phyloP scores from a whole-genome alignment of 2,113 vertebrate genomes.

The Laterallus jamaicensis region DNA sequence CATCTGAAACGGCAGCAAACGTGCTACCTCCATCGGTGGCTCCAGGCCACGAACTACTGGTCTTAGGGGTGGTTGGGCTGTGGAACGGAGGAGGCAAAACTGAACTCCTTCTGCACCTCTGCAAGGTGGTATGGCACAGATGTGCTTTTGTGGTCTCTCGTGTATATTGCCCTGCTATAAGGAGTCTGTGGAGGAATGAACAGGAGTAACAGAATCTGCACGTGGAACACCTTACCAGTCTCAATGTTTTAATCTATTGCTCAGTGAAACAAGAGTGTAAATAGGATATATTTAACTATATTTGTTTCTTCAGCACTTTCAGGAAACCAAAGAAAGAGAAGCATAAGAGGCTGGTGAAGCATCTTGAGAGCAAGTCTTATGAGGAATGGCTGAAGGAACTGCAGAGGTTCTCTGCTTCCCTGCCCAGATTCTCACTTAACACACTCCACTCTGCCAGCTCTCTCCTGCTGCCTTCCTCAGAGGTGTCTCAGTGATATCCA shows the following conservation, averaged over 20 bases:
- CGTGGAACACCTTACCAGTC: not conserved
- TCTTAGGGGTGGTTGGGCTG: too few species aligned
- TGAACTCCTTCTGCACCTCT: not conserved
- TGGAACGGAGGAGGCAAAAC: not conserved
- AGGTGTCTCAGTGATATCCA: not conserved
- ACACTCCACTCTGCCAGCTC: not conserved
- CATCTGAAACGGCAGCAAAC: not conserved
- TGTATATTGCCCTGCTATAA: not conserved
- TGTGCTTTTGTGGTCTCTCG: not conserved
- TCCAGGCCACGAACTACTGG: not conserved
- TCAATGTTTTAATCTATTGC: not conserved
- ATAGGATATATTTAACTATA: not conserved
- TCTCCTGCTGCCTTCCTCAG: not conserved
- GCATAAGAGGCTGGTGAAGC: not conserved
- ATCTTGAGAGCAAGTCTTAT: not conserved
- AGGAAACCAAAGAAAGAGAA: not conserved
- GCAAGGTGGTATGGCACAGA: not conserved
- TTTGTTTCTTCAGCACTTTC: not conserved
- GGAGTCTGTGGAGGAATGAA: not conserved
- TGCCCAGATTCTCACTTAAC: not conserved
- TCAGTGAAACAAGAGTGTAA: not conserved
- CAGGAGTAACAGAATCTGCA: not conserved
- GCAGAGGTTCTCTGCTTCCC: not conserved
- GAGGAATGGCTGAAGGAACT: not conserved
- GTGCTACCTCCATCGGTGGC: not conserved